Evolutionary conservation across 2,113 vertebrate species (phyloP), one percentile per base, ranked within the genome.

Genomic region (Noctilio leporinus): DNA sequence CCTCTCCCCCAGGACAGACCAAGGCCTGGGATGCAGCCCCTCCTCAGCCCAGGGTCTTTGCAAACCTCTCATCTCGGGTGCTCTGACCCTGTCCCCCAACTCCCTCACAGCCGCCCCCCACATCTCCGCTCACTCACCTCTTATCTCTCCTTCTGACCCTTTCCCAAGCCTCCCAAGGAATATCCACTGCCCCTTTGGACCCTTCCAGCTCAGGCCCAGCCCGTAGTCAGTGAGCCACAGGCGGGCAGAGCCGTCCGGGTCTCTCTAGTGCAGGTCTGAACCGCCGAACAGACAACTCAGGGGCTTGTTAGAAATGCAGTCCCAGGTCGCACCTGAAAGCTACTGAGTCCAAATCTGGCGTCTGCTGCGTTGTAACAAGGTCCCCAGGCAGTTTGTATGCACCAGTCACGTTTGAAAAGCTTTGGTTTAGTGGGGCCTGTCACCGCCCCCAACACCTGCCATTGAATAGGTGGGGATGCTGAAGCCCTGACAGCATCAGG

Each of bases 401-500:
- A 16, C 20, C 20, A 30, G n/a, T 15, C 19, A 53, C 12, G 17
- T 69, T 11, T 33, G 43, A 7, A 65, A 59, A 38, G 15, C 24
- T 9, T 38, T 15, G 17, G 9, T 67, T 33, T 55, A 2, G 12
- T 40, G 51, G n/a, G 20, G 12, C 26, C 59, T 7, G 0, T 49
- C 51, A 12, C 16, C 1, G 4, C 7, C 86, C 38, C 26, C 24
- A 4, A 26, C 4, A 47, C 40, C 70, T 88, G 28, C 70, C 12
- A 0, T 2, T 7, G 9, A 93, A 24, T 5, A 12, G 33, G 0
- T n/a, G 47, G 5, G n/a, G 65, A 15, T 45, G 28, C 33, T 0
- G 19, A 51, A 76, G 47, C 17, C 59, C 64, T 10, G 9, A 70
- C 16, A 67, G 30, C 19, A 16, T 10, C 10, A 17, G 57, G 22